These are phyloP conservation scores for Pemphredon lugubris DNA, from an alignment of 2,888 invertebrate species.

Conservation along the genomic window DNA sequence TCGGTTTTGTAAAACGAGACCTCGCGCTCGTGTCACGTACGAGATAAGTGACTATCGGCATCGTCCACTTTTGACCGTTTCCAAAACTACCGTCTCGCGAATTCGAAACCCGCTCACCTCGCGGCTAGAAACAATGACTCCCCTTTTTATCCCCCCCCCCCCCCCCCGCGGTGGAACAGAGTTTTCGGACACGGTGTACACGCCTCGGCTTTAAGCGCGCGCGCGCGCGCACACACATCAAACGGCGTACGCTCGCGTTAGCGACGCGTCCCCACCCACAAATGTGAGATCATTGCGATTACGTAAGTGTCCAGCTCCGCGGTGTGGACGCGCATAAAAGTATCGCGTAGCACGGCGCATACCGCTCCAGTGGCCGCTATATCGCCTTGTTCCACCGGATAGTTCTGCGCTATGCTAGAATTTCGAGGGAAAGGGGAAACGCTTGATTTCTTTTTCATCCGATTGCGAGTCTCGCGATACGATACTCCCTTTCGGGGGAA, in stretches of 20 bases:
- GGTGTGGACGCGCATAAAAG: slow-evolving; percentile 65
- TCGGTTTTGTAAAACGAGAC: no score
- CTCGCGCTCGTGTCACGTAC: no score
- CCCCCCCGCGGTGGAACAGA: no score
- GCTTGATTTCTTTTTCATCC: slow-evolving; percentile 35
- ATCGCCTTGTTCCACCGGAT: slow-evolving; percentile 45
- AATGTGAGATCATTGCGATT: slow-evolving; percentile 79
- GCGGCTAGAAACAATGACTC: no score
- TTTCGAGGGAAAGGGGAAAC: slow-evolving; percentile 36
- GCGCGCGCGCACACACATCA: not conserved
- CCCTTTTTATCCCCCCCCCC: no score
- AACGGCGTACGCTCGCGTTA: slow-evolving; percentile 30
- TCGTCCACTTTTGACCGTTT: no score
- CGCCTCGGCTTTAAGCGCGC: slow-evolving; percentile 9
- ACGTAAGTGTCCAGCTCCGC: slow-evolving; percentile 76
- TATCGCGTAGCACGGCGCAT: slow-evolving; percentile 61
- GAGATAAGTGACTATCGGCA: no score
- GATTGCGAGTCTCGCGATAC: no score
- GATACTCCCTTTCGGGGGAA: not conserved
- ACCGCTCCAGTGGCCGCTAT: slow-evolving; percentile 48
- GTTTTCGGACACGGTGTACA: slow-evolving; percentile 45
- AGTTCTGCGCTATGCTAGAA: slow-evolving; percentile 18
- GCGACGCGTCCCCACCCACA: slow-evolving; percentile 73
- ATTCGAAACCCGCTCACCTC: not conserved
- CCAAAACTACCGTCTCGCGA: no score